Base-by-base conservation (phyloP, 2,113 vertebrate genomes). In the Neotoma lepida region DNA sequence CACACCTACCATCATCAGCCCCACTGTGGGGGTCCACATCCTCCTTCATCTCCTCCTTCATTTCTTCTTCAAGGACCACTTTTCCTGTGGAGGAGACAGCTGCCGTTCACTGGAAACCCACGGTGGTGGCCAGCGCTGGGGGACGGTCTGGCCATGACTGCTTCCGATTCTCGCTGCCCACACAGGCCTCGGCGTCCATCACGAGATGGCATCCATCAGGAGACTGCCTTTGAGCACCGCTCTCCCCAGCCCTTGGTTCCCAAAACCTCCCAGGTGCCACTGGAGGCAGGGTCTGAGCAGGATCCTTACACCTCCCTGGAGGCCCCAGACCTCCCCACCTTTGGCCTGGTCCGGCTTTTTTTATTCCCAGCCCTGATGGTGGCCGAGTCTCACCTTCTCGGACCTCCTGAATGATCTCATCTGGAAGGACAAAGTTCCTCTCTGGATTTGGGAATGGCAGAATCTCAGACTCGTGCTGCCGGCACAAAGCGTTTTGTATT, bases 371-470 rank as follows among this genome's bases (percentile, higher is more conserved):
- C 56, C 77, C 77, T 64, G 28, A 66, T 30, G 44, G 33, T 51
- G 39, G 28, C 63, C 10, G 8, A 61, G 64, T 82, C 98, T 98
- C 96, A 99, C 99, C 99, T 99, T 99, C 99, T 97, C 99, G 99
- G 64, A 99, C 99, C 76, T 99, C 99, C 96, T 99, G 99, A 97
- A 99, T 99, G 97, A 99, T 99, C 96, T 99, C 99, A 0, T 99
- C 99, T 0, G 99, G 99, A 89, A 99, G 98, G 94, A 98, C 98
- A 97, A 99, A 99, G 95, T 99, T 99, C 98, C 99, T 99, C 98
- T 99, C 99, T 5, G 98, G 98, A 91, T 99, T 99, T 0, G 99
- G 99, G 96, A 99, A 99, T 0, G 99, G 99, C 76, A 99, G 98
- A 93, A 99, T 99, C 98, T 99, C 99, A 0, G 99, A 99, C 94